A percentile compares a stretch with the other conserved stretches of the same genome.
Conservation (phyloP, 2,113 vertebrate species). For the Boleophthalmus pectinirostris region DNA sequence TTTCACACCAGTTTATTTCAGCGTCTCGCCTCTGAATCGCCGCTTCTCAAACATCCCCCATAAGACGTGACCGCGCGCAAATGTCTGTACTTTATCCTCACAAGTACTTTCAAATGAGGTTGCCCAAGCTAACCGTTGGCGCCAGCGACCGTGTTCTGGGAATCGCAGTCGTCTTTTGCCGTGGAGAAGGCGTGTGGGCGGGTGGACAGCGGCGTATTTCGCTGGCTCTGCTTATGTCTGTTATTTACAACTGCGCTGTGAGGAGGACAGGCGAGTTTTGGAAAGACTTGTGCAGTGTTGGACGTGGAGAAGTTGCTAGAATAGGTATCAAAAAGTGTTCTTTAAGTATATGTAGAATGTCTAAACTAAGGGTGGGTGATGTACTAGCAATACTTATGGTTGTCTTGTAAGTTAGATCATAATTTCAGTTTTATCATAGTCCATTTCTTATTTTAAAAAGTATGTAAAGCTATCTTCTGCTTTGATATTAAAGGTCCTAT, state of each 20-base stretch:
- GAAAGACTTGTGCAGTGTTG: neutral
- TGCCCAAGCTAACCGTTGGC: neutral
- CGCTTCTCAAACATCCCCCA: neutral
- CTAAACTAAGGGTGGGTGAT: neutral
- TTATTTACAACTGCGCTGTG: neutral
- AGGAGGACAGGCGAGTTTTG: neutral
- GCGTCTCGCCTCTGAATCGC: neutral
- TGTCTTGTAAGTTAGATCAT: no score
- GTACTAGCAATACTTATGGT: neutral
- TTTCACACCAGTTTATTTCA: slow-evolving; percentile 1
- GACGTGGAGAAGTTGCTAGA: neutral
- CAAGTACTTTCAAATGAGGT: neutral
- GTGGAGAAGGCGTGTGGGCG: neutral
- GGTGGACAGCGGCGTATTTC: neutral
- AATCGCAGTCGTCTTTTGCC: neutral
- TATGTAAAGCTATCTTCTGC: no score
- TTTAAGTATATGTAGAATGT: neutral
- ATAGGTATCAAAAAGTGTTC: neutral
- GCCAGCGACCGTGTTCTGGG: neutral
- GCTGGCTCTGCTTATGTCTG: neutral
- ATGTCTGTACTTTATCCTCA: neutral
- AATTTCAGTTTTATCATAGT: no score
- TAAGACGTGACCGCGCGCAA: neutral
- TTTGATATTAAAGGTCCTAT: no score
- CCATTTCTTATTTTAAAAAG: no score